phyloP scores from a whole-genome alignment of 2,113 vertebrate genomes.

The Monopterus albus region DNA sequence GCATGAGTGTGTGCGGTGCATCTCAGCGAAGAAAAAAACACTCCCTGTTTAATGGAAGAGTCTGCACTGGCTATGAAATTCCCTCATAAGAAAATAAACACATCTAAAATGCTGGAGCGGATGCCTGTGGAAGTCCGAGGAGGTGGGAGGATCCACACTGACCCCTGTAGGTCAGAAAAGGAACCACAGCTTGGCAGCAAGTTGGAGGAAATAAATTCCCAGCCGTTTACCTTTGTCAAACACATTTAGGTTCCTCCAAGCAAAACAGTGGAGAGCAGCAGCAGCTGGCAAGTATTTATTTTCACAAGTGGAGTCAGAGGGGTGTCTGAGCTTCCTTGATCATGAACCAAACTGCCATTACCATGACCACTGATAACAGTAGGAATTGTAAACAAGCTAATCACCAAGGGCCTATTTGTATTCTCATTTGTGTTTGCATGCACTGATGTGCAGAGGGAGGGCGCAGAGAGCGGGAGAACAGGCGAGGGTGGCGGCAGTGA shows the following conservation, averaged over 20 bases:
- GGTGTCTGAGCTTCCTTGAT: conserved; percentile 64
- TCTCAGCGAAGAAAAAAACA: conserved; percentile 65
- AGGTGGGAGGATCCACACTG: conserved; percentile 67
- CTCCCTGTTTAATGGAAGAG: conserved; percentile 60
- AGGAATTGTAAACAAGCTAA: conserved; percentile 62
- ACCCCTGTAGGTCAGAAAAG: conserved; percentile 53
- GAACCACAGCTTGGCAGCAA: conserved; percentile 35
- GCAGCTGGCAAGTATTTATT: conserved; percentile 70
- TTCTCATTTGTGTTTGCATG: conserved; percentile 58
- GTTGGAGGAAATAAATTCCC: conserved; percentile 58
- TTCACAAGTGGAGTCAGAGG: conserved; percentile 66
- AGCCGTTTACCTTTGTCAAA: conserved; percentile 76
- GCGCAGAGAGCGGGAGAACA: not conserved
- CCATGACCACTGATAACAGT: conserved; percentile 63
- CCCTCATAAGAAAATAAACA: conserved; percentile 77
- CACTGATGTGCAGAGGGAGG: conserved; percentile 19
- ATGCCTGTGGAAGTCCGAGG: conserved; percentile 62
- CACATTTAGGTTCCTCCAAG: conserved; percentile 66
- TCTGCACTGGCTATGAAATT: conserved; percentile 63
- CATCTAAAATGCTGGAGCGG: conserved; percentile 60
- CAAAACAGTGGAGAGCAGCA: conserved; percentile 54
- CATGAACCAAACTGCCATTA: conserved; percentile 61
- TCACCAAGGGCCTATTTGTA: conserved; percentile 60
- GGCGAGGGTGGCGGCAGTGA: not conserved
- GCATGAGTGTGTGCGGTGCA: conserved; percentile 7